phyloP scores from a whole-genome alignment of 2,113 vertebrate species.

The Melozone crissalis region DNA sequence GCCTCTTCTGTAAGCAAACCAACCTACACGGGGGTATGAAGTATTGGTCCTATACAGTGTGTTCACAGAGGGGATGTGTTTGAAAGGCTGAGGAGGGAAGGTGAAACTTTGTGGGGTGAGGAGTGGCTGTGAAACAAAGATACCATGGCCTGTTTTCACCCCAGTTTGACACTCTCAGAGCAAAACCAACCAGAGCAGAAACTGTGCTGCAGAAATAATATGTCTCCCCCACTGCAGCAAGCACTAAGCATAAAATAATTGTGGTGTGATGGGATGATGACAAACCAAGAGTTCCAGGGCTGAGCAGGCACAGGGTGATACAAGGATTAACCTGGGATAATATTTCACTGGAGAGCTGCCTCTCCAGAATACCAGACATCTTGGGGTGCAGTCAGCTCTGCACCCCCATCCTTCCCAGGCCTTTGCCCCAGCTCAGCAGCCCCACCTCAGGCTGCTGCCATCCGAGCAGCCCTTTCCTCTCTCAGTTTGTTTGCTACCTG shows the following conservation, averaged over 20 bases:
- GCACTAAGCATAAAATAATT: neutral
- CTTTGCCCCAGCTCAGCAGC: neutral
- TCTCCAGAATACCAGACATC: neutral
- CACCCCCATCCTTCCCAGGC: accelerated
- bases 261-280: neutral
- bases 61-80: neutral
- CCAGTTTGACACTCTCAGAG: neutral
- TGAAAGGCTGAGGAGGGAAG: neutral
- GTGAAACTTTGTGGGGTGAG: neutral
- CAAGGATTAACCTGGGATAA: neutral
- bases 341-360: neutral
- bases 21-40: neutral
- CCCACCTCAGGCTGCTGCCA: neutral
- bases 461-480: neutral
- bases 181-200: neutral
- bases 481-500: neutral
- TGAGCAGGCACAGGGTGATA: neutral
- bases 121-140: neutral
- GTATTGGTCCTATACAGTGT: neutral
- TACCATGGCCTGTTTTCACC: neutral
- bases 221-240: neutral
- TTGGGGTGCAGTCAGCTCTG: neutral
- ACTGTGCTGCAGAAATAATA: neutral
- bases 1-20: neutral
- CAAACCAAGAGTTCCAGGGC: neutral